These are phyloP conservation scores for Charanyca ferruginea DNA, from an alignment of 2,888 invertebrate species.

Conservation along the genomic window DNA sequence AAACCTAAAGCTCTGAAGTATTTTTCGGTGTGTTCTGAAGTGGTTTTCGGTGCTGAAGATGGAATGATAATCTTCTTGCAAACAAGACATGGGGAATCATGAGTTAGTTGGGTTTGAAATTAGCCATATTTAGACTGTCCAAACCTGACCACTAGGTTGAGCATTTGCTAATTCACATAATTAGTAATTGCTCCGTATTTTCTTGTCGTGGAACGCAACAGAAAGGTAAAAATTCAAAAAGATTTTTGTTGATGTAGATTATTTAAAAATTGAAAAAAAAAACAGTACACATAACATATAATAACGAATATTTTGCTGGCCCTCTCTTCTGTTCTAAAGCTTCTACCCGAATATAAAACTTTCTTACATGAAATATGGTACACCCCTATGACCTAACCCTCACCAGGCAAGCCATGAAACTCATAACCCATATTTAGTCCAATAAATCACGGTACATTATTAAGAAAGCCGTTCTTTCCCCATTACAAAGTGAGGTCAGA, in stretches of 20 bases:
- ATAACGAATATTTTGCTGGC: no score
- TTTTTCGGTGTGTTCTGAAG: no score
- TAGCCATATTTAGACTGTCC: no score
- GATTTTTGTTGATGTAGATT: no score
- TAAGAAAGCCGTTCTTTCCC: slow-evolving; percentile 44
- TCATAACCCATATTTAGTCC: slow-evolving; percentile 56
- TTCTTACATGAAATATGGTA: background rate
- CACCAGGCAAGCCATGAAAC: slow-evolving; percentile 11
- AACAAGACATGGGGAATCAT: background rate
- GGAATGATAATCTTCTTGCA: slow-evolving; percentile 26
- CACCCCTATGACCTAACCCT: slow-evolving; percentile 32
- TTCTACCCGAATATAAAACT: background rate
- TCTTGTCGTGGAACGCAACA: background rate
- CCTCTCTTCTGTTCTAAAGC: background rate
- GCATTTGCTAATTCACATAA: no score
- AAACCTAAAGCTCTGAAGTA: no score
- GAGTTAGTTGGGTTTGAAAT: no score
- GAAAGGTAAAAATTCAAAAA: background rate
- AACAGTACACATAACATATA: no score
- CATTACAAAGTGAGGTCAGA: slow-evolving; percentile 67
- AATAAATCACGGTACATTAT: slow-evolving; percentile 56
- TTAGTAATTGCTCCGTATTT: background rate
- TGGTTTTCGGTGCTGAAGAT: slow-evolving; percentile 23
- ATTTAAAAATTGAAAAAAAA: no score
- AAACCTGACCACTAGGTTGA: background rate